Percentiles rank a stretch among this genome's conserved stretches.
Conservation (phyloP, 2,888 invertebrate genomes). For the Volucella inflata region DNA sequence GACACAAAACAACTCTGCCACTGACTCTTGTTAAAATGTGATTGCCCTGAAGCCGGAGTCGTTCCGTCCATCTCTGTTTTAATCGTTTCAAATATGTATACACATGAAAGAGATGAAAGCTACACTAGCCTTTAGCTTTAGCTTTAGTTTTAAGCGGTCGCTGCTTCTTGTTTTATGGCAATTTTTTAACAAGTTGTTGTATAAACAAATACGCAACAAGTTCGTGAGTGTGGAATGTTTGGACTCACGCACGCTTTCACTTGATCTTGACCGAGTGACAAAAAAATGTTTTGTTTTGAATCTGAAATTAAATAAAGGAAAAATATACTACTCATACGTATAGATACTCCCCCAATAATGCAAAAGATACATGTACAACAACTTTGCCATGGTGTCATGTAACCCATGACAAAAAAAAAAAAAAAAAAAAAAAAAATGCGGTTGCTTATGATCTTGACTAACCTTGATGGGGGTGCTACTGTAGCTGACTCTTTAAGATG, state of each 20-base stretch:
- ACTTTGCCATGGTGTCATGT: neutral
- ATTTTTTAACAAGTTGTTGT: constrained; percentile 32
- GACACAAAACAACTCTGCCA: constrained; percentile 8
- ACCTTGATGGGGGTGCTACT: constrained; percentile 45
- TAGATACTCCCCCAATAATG: neutral
- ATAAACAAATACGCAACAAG: constrained; percentile 54
- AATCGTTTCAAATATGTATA: constrained; percentile 16
- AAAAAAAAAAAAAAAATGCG: constrained; percentile 24
- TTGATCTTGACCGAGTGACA: constrained; percentile 72
- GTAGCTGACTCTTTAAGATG: constrained; percentile 57
- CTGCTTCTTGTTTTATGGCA: constrained; percentile 18
- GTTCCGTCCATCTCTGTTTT: constrained; percentile 22
- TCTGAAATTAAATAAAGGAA: neutral
- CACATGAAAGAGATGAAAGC: constrained; percentile 33
- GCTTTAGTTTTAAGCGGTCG: constrained; percentile 52
- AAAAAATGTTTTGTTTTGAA: constrained; percentile 31
- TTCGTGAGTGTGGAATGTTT: constrained; percentile 34
- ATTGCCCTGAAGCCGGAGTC: constrained; percentile 32
- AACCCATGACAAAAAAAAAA: neutral
- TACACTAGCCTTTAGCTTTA: constrained; percentile 51
- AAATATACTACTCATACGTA: neutral
- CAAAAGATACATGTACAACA: constrained; percentile 33
- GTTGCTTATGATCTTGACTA: constrained; percentile 57
- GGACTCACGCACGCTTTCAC: constrained; percentile 57
- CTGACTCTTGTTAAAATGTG: constrained; percentile 34